Base-by-base conservation (phyloP, 2,888 invertebrate genomes). In the Pyrgus malvae region DNA sequence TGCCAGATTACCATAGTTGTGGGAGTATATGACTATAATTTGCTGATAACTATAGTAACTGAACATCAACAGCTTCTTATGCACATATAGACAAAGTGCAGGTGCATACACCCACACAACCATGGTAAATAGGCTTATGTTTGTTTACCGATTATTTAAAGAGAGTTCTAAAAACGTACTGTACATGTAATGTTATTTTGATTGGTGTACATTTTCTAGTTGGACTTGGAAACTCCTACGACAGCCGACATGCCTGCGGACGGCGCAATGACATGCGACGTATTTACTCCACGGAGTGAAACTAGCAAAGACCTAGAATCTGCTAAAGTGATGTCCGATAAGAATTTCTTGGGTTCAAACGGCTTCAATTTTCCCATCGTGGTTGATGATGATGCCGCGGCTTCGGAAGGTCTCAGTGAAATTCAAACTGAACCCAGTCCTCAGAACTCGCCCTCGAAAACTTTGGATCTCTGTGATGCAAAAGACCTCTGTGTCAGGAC, bases 181-280 rank as follows among this genome's bases (percentile, higher is more conserved):
- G n/a, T n/a, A n/a, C n/a, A n/a, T n/a, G n/a, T n/a, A n/a, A n/a
- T n/a, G n/a, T n/a, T n/a, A n/a, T n/a, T n/a, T n/a, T n/a, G n/a
- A n/a, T n/a, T n/a, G n/a, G n/a, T n/a, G n/a, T n/a, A n/a, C n/a
- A 11, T 19, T 12, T 59, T 82, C 41, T 62, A 91, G 90, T 75
- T 91, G 12, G 90, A 90, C 57, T 63, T 91, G 31, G 91, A 91
- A 80, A 91, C 90, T 1, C 91, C 91, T 7, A 89, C 90, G 2
- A 90, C 90, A 23, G 87, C 87, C 1, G 91, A 91, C 14, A 66
- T 89, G 11, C 92, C 83, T 0, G 61, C 76, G 1, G 84, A 83
- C 54, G 80, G 80, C 3, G 76, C 75, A 1, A 64, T 80, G 19
- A 79, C 83, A 0, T 72, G 78, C 23, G 85, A 83, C 6, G 63